A percentile compares a stretch with the other conserved stretches of the same genome.
Conservation (phyloP, 30 jellyfish, hydroid and myxozoan genomes). For the Chrysaora quinquecirrha region DNA sequence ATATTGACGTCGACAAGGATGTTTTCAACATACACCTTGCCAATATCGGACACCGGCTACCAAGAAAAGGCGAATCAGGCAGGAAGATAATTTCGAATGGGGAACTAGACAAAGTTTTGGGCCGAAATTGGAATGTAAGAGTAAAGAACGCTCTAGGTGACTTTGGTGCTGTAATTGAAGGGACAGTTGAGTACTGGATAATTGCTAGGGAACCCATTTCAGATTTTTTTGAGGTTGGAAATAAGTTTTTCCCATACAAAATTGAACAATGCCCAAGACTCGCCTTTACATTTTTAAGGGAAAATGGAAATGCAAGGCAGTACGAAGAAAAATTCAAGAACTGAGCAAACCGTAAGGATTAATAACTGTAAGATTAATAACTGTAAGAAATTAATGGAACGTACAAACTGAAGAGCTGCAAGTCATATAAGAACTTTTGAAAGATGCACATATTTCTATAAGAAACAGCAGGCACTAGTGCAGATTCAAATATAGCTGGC, state of each 20-base stretch:
- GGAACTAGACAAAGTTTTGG: background rate
- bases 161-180: background rate
- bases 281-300: too few relatives aligned
- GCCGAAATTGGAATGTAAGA: conserved; percentile 6
- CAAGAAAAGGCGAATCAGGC: background rate
- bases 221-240: conserved; percentile 6
- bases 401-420: background rate
- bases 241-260: too few relatives aligned
- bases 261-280: too few relatives aligned
- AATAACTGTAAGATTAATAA: background rate
- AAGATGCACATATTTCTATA: background rate
- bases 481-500: background rate
- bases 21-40: background rate
- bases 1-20: background rate
- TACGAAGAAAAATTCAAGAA: background rate
- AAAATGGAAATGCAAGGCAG: conserved; percentile 7
- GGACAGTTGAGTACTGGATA: conserved; percentile 1
- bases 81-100: background rate
- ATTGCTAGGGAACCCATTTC: background rate
- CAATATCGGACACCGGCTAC: background rate
- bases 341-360: background rate
- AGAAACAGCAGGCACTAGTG: background rate
- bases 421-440: background rate
- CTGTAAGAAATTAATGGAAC: background rate
- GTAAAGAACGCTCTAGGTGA: background rate